phyloP scores from a whole-genome alignment of 2,888 invertebrate species.

The Halocaridina rubra region DNA sequence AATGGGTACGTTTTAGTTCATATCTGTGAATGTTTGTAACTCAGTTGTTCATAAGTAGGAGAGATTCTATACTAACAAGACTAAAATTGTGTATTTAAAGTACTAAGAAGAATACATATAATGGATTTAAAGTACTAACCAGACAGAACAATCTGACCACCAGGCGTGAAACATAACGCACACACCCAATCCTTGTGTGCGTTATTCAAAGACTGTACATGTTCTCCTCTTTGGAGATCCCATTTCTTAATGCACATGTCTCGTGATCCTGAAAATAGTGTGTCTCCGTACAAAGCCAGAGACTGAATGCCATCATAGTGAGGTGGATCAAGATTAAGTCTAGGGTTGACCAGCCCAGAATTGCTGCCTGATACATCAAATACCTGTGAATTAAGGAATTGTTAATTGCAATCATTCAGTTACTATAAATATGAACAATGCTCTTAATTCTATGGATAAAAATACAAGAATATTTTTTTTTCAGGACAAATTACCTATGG shows the following conservation, averaged over 20 bases:
- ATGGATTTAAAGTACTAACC: too few relatives aligned
- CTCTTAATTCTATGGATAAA: too few relatives aligned
- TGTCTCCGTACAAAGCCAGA: slow-evolving; percentile 76
- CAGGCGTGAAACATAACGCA: slow-evolving; percentile 72
- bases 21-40: too few relatives aligned
- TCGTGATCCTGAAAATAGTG: slow-evolving; percentile 84
- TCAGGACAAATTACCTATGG: too few relatives aligned
- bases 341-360: slow-evolving; percentile 72
- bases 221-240: slow-evolving; percentile 73
- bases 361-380: slow-evolving; percentile 71
- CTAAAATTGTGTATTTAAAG: too few relatives aligned
- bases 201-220: slow-evolving; percentile 77
- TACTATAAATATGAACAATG: too few relatives aligned
- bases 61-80: too few relatives aligned
- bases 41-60: too few relatives aligned
- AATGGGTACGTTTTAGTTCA: too few relatives aligned
- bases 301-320: slow-evolving; percentile 92
- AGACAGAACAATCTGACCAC: slow-evolving; percentile 62
- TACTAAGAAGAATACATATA: too few relatives aligned
- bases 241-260: slow-evolving; percentile 89
- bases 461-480: too few relatives aligned
- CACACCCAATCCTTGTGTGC: slow-evolving; percentile 91
- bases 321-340: slow-evolving; percentile 81
- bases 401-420: too few relatives aligned
- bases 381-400: slow-evolving; percentile 68